phyloP scores from a whole-genome alignment of 64 coral and sea anemone genomes.

The Montipora foliosa region DNA sequence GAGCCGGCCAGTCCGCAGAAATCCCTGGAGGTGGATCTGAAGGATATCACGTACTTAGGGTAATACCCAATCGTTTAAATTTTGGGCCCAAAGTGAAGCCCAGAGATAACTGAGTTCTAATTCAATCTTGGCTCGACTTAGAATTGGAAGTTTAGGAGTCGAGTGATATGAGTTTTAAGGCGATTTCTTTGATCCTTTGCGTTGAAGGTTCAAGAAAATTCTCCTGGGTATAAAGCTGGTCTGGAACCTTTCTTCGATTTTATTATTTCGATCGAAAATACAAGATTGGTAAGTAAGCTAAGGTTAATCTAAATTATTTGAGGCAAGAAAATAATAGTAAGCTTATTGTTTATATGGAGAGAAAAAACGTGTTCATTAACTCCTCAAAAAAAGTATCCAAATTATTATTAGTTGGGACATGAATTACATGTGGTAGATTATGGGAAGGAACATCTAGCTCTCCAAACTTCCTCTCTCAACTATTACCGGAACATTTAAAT shows the following conservation, averaged over 20 bases:
- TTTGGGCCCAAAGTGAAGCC: not conserved
- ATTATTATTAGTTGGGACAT: no score
- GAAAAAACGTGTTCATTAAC: no score
- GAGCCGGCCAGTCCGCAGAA: constrained; percentile 92
- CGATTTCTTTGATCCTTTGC: not conserved
- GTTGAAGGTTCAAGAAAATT: constrained; percentile 98
- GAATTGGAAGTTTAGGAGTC: not conserved
- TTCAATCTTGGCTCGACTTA: not conserved
- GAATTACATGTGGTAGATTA: no score
- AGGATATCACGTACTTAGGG: constrained; percentile 97
- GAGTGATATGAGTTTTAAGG: not conserved
- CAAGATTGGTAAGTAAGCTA: constrained; percentile 96
- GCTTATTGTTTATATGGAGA: no score
- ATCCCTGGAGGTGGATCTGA: constrained; percentile 98
- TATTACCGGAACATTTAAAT: no score
- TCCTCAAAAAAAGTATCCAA: no score
- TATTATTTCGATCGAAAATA: constrained; percentile 98
- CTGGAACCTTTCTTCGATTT: constrained; percentile 99
- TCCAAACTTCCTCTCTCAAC: no score
- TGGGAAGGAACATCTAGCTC: no score
- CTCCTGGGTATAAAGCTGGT: constrained; percentile 98
- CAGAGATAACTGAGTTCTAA: not conserved
- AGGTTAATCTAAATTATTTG: no score
- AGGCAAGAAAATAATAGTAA: no score
- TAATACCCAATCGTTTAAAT: constrained; percentile 29